These are phyloP conservation scores for Dromiciops gliroides DNA, from an alignment of 2,113 vertebrate species.

Conservation along the genomic window DNA sequence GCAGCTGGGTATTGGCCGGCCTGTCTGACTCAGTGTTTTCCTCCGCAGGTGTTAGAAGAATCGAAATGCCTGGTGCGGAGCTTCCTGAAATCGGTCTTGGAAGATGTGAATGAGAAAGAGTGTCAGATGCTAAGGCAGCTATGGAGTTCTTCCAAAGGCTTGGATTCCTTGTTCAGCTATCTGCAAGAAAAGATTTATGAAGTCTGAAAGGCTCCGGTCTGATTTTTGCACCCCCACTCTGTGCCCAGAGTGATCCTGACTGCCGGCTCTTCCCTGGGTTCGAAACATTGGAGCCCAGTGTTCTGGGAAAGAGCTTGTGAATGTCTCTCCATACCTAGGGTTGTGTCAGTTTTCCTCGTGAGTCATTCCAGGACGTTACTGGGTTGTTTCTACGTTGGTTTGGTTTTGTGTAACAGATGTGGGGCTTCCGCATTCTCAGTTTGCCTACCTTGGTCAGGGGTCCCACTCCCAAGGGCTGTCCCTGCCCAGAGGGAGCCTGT, in stretches of 20 bases:
- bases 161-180: conserved; percentile 96
- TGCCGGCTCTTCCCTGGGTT: conserved; percentile 63
- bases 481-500: conserved; percentile 65
- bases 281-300: conserved; percentile 69
- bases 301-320: conserved; percentile 78
- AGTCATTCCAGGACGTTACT: conserved; percentile 70
- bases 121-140: conserved; percentile 97
- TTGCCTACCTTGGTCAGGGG: conserved; percentile 56
- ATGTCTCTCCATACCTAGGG: conserved; percentile 76
- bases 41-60: conserved; percentile 93
- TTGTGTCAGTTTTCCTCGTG: conserved; percentile 81
- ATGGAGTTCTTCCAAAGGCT: conserved; percentile 97
- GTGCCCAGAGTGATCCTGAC: conserved; percentile 59
- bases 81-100: conserved; percentile 92
- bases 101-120: conserved; percentile 97
- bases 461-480: conserved; percentile 67
- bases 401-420: conserved; percentile 78
- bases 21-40: conserved; percentile 50
- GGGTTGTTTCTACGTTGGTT: conserved; percentile 78
- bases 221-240: neutral
- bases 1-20: fast-evolving
- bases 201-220: conserved; percentile 84
- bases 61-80: conserved; percentile 96
- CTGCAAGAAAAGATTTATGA: conserved; percentile 95
- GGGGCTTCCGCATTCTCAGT: conserved; percentile 66